These are phyloP conservation scores for Scaptomyza cyrtandrae DNA, from an alignment of 2,888 invertebrate genomes.

Conservation along the genomic window DNA sequence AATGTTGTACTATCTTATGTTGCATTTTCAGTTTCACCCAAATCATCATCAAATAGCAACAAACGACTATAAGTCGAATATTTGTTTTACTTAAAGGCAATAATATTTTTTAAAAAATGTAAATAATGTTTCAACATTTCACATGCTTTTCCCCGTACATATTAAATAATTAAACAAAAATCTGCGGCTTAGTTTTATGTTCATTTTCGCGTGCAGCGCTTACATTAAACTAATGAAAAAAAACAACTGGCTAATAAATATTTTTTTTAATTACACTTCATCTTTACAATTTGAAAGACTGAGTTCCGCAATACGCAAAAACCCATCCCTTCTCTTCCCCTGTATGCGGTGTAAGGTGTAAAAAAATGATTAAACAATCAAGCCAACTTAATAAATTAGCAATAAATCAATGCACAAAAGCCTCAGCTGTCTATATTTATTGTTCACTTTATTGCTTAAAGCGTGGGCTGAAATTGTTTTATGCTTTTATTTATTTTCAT, in stretches of 20 bases:
- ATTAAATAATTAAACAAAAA: constrained; percentile 10
- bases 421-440: constrained; percentile 51
- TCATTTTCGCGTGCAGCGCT: constrained; percentile 53
- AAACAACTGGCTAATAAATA: constrained; percentile 57
- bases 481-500: constrained; percentile 31
- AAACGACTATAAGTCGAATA: constrained; percentile 10
- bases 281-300: constrained; percentile 43
- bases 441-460: constrained; percentile 43
- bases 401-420: constrained; percentile 70
- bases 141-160: constrained; percentile 27
- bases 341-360: constrained; percentile 55
- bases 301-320: constrained; percentile 55
- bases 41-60: constrained; percentile 28
- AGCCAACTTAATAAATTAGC: constrained; percentile 71
- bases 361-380: constrained; percentile 71
- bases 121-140: constrained; percentile 8
- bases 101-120: constrained; percentile 1
- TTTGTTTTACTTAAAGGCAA: constrained; percentile 1
- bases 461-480: constrained; percentile 70
- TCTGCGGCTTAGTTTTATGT: constrained; percentile 9
- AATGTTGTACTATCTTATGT: constrained; percentile 23
- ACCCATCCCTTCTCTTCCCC: neutral
- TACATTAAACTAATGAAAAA: constrained; percentile 55
- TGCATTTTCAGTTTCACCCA: constrained; percentile 33
- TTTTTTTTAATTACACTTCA: constrained; percentile 68